Percentiles rank a stretch among this genome's conserved stretches.
These are phyloP conservation scores for Clostera curtula DNA, from an alignment of 2,888 invertebrate genomes.

Conservation along the genomic window DNA sequence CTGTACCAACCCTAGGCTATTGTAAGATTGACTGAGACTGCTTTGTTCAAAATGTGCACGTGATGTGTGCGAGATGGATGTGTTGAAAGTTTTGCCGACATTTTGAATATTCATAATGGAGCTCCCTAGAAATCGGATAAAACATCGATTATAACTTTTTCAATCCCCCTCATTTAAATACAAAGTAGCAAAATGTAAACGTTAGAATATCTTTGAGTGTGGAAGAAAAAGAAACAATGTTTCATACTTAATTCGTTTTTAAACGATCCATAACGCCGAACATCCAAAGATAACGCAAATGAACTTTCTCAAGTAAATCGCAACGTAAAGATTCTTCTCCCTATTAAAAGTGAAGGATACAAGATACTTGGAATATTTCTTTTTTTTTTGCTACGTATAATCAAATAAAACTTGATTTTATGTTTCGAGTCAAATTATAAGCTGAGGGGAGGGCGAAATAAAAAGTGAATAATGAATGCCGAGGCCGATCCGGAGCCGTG, in stretches of 20 bases:
- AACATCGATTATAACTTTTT: constrained; percentile 2
- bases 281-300: constrained; percentile 29
- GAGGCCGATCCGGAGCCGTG: constrained; percentile 66
- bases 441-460: constrained; percentile 68
- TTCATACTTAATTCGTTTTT: constrained; percentile 8
- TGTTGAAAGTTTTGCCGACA: constrained; percentile 19
- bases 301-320: constrained; percentile 40
- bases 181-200: constrained; percentile 7
- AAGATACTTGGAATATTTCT: constrained; percentile 54
- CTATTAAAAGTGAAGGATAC: constrained; percentile 59
- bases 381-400: constrained; percentile 58
- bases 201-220: constrained; percentile 6
- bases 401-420: constrained; percentile 75
- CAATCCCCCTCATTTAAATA: constrained; percentile 14
- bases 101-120: constrained; percentile 20
- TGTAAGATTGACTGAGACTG: constrained; percentile 58
- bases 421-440: constrained; percentile 74
- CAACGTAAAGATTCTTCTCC: constrained; percentile 43
- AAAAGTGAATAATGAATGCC: constrained; percentile 74
- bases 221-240: constrained; percentile 7
- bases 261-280: constrained; percentile 13
- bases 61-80: constrained; percentile 27
- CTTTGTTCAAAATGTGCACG: constrained; percentile 52
- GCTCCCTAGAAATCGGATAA: constrained; percentile 8
- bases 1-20: constrained; percentile 50